phyloP scores from a whole-genome alignment of 2,113 vertebrate species.

The Epinephelus fuscoguttatus region DNA sequence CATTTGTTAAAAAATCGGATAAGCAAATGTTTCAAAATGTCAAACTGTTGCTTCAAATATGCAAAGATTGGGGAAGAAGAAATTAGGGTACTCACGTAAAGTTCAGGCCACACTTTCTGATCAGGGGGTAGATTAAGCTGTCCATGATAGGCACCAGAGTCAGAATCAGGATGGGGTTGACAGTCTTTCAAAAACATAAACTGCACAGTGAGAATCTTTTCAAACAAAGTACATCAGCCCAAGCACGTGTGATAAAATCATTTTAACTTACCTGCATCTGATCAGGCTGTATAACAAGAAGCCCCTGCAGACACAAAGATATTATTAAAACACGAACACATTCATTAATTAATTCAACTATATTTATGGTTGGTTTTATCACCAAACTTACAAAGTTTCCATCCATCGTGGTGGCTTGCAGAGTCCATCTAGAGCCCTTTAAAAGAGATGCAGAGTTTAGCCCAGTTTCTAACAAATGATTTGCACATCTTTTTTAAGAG shows the following conservation, averaged over 20 bases:
- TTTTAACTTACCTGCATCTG: constrained; percentile 93
- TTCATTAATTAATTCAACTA: neutral
- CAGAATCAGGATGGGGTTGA: constrained; percentile 94
- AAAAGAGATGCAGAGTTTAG: constrained; percentile 19
- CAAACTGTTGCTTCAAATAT: no score
- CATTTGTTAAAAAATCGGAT: no score
- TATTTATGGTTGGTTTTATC: neutral
- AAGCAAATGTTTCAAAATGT: no score
- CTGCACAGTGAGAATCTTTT: neutral
- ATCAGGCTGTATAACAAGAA: constrained; percentile 90
- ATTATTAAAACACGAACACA: constrained; percentile 11
- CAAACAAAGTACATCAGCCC: neutral
- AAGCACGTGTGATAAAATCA: neutral
- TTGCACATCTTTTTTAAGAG: neutral
- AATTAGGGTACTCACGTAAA: constrained; percentile 86
- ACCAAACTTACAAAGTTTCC: constrained; percentile 91
- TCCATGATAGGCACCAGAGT: constrained; percentile 92
- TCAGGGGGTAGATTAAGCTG: constrained; percentile 89
- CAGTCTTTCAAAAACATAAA: constrained; percentile 83
- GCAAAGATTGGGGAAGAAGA: no score
- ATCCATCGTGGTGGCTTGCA: constrained; percentile 93
- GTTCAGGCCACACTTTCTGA: constrained; percentile 91
- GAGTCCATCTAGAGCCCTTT: constrained; percentile 96
- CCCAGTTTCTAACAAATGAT: neutral
- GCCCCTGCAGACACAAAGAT: constrained; percentile 82